Conservation (phyloP, 2,888 invertebrate species). For the Malachius bipustulatus region DNA sequence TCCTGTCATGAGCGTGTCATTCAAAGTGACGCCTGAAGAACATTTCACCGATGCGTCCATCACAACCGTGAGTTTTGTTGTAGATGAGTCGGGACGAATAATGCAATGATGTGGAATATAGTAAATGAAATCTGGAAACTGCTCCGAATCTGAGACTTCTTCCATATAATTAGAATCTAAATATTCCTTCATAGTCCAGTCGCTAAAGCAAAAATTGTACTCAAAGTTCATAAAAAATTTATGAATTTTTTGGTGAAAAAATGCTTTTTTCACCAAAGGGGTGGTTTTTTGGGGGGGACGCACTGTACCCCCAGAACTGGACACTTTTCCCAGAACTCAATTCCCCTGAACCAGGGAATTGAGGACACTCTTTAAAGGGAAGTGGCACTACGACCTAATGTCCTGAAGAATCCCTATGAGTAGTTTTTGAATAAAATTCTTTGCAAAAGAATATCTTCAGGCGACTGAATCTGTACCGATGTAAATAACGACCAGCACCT, state of each 20-base stretch:
- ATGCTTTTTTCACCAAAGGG: no score
- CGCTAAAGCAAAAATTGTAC: no score
- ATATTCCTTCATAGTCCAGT: slow-evolving; percentile 10
- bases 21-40: slow-evolving; percentile 8
- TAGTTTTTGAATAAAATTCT: slow-evolving; percentile 4
- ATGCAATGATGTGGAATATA: slow-evolving; percentile 9
- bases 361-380: background rate
- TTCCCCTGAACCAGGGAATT: slow-evolving; percentile 2
- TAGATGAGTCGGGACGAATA: slow-evolving; percentile 3
- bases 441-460: no score
- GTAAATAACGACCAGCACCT: no score
- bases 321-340: slow-evolving; percentile 4
- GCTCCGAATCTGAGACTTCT: background rate
- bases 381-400: slow-evolving; percentile 7
- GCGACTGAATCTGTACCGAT: no score
- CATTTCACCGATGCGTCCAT: slow-evolving; percentile 10
- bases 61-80: slow-evolving; percentile 10
- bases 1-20: slow-evolving; percentile 8
- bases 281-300: no score
- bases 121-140: background rate
- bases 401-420: slow-evolving; percentile 5
- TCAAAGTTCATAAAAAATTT: no score
- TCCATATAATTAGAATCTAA: slow-evolving; percentile 9
- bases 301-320: no score
- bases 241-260: no score